Evolutionary conservation across 2,797 vertebrate genomes (phyloP), one percentile per base, ranked within the genome.

Genomic region (Lepus oiostolus): DNA sequence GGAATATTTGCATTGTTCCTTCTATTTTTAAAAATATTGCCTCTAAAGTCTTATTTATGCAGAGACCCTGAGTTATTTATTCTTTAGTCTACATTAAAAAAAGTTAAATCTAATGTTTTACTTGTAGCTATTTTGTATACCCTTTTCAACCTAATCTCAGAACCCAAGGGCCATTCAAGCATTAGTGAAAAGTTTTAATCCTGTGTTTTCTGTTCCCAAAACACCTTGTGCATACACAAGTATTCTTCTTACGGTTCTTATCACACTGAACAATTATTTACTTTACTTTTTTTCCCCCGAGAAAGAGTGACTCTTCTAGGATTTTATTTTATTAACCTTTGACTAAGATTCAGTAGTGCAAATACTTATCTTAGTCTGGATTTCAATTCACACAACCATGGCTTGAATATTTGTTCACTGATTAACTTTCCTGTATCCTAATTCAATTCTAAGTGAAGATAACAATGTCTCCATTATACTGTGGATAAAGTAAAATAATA

Each of bases 271-370:
- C 8, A 50, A 21, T 88, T 80, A 68, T 54, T 93, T 58, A 42
- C 28, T 81, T 89, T 91, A 32, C 16, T 65, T 3, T 83, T 93
- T 95, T 93, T 24, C 58, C 58, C 52, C 58, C 52, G 28, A 7
- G 77, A 52, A 79, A 93, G 13, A 83, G 11, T 74, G 24, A 42
- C 9, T 72, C 70, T 47, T 14, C 28, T 75, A 52, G 22, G 5
- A 80, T 74, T 89, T 93, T 52, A 67, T 75, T 80, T 89, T 86
- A 58, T 47, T 85, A 65, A 85, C 21, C 8, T 42, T 42, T 88
- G 6, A 58, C 5, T 30, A 83, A 91, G 47, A 77, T 52, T 74
- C 30, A 70, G 0, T 38, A 84, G 22, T 12, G 1, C 35, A 54
- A 67, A 75, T 54, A 1, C 54, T 91, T 86, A 80, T 74, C 42